Percentiles rank a stretch among this genome's conserved stretches.
phyloP scores from a whole-genome alignment of 37 sponge, comb jelly and placozoan genomes.

The Hormiphora californensis region DNA sequence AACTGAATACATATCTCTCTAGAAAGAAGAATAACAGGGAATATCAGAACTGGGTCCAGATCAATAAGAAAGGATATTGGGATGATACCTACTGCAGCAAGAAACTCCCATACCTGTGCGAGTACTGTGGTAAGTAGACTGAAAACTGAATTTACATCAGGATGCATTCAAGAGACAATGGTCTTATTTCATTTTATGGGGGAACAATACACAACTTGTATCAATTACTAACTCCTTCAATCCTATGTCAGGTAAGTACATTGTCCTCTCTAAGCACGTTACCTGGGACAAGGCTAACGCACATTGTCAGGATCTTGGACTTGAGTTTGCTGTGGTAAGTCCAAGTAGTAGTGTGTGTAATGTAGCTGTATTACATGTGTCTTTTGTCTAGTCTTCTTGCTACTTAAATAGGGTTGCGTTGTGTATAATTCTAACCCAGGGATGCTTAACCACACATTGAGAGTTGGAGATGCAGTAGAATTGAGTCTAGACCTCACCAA shows the following conservation, averaged over 20 bases:
- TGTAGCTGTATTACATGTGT: not conserved
- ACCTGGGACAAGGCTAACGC: not conserved
- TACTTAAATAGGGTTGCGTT: too few relatives aligned
- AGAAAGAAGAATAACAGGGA: not conserved
- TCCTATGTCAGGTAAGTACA: conserved; percentile 4
- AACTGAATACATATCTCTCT: not conserved
- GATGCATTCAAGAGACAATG: not conserved
- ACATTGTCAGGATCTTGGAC: conserved; percentile 29
- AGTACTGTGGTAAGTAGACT: conserved; percentile 34
- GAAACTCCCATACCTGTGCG: not conserved
- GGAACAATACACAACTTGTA: too few relatives aligned
- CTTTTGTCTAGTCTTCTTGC: not conserved
- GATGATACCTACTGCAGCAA: conserved; percentile 15
- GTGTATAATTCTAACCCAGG: too few relatives aligned
- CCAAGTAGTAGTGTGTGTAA: too few relatives aligned
- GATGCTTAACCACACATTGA: too few relatives aligned
- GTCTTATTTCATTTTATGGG: not conserved
- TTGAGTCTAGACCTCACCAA: too few relatives aligned
- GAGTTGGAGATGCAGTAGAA: too few relatives aligned
- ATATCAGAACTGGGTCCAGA: not conserved
- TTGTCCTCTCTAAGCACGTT: conserved; percentile 43
- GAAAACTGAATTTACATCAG: not conserved
- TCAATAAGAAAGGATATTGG: conserved; percentile 17
- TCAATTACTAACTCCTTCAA: too few relatives aligned
- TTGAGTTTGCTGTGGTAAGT: conserved; percentile 4